phyloP scores from a whole-genome alignment of 2,113 vertebrate genomes.

The Prunella fulvescens region DNA sequence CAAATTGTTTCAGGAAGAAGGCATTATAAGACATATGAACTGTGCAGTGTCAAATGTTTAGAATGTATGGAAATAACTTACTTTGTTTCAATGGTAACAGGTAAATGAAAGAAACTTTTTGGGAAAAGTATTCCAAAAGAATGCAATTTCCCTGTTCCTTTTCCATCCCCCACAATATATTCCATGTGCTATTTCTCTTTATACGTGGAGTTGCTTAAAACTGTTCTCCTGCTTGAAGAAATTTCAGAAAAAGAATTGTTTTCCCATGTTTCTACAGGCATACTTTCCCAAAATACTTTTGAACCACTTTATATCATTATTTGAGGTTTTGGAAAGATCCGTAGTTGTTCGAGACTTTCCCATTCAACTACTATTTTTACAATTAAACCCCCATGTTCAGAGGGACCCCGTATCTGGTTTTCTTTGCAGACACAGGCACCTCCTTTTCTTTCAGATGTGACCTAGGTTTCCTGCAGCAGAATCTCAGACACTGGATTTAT shows the following conservation, averaged over 20 bases:
- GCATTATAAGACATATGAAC: neutral
- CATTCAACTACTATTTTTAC: neutral
- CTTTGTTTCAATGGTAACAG: neutral
- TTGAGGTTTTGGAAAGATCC: neutral
- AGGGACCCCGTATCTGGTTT: neutral
- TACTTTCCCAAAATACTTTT: neutral
- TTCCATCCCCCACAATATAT: neutral
- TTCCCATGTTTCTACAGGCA: neutral
- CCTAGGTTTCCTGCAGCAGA: neutral
- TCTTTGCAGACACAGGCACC: neutral
- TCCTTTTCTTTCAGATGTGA: rapidly evolving
- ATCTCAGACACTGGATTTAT: neutral
- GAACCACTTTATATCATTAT: neutral
- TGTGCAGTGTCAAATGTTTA: neutral
- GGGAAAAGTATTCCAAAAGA: neutral
- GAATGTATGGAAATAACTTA: neutral
- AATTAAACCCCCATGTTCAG: neutral
- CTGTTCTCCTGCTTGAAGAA: neutral
- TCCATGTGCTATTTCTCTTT: neutral
- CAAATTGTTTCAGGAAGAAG: neutral
- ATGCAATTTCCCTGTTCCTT: neutral
- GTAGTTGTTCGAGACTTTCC: neutral
- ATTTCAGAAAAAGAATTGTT: neutral
- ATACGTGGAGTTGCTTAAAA: neutral
- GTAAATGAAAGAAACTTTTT: neutral